phyloP scores from a whole-genome alignment of 2,797 vertebrate species.

The Mus caroli region DNA sequence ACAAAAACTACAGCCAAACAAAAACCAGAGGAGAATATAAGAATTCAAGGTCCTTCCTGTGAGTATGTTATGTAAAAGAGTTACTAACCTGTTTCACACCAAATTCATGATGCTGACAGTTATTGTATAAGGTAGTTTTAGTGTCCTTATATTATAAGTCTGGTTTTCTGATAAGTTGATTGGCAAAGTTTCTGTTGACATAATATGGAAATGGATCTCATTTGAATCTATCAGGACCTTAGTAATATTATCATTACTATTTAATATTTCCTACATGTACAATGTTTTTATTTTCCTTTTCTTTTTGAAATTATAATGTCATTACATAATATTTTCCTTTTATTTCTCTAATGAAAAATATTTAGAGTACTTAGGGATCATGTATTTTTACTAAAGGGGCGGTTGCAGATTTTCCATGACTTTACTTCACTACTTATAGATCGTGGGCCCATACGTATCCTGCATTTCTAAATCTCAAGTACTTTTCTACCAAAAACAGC shows the following conservation, averaged over 20 bases:
- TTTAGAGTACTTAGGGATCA: neutral
- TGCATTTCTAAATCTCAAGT: conserved; percentile 19
- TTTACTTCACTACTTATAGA: neutral
- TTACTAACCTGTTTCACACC: neutral
- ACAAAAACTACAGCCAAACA: neutral
- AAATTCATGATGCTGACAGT: neutral
- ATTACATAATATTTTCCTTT: no score
- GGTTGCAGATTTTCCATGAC: neutral
- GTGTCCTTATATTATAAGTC: neutral
- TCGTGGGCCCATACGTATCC: neutral
- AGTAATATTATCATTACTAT: neutral
- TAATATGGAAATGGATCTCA: neutral
- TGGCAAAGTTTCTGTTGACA: neutral
- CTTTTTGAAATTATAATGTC: neutral
- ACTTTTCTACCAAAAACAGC: neutral
- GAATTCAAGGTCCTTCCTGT: neutral
- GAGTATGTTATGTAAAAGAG: neutral
- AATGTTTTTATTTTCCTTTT: neutral
- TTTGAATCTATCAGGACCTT: neutral
- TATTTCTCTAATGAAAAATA: neutral
- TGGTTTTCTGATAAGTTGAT: neutral
- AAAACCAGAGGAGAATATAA: neutral
- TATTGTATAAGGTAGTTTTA: neutral
- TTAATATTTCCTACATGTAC: neutral
- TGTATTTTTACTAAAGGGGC: neutral